Percentiles rank a stretch among this genome's conserved stretches.
phyloP scores from a whole-genome alignment of 2,113 vertebrate genomes.

The Pycnonotus jocosus region DNA sequence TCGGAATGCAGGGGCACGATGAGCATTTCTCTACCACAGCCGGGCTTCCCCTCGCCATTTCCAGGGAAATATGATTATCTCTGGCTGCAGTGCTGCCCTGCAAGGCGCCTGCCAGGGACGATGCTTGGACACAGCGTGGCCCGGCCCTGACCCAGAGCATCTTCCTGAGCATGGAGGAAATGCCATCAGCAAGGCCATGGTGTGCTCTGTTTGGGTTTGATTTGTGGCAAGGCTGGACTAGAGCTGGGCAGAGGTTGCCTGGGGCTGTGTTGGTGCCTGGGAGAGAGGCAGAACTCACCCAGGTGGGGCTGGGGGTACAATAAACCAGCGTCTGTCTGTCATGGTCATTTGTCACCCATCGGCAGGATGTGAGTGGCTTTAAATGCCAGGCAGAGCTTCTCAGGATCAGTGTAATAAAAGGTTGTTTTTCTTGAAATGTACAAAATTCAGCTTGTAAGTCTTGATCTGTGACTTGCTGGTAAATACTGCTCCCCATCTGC shows the following conservation, averaged over 20 bases:
- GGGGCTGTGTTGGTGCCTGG: not conserved
- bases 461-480: not conserved
- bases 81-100: not conserved
- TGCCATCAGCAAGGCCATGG: not conserved
- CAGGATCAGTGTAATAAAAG: not conserved
- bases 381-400: not conserved
- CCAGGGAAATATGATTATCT: not conserved
- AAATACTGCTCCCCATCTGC: accelerated
- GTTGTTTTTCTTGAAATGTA: not conserved
- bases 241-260: accelerated
- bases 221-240: not conserved
- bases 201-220: not conserved
- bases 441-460: not conserved
- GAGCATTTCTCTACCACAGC: not conserved
- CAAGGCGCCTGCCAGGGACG: not conserved
- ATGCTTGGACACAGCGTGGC: accelerated
- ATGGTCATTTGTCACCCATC: accelerated
- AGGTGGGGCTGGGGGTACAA: accelerated
- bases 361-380: not conserved
- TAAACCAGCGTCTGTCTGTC: not conserved
- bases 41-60: not conserved
- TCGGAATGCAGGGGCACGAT: accelerated
- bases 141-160: not conserved
- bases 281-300: accelerated
- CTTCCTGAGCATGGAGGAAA: not conserved